Percentiles rank a stretch among this genome's conserved stretches.
These are phyloP conservation scores for Amphipyra berbera DNA, from an alignment of 2,888 invertebrate species.

Conservation along the genomic window DNA sequence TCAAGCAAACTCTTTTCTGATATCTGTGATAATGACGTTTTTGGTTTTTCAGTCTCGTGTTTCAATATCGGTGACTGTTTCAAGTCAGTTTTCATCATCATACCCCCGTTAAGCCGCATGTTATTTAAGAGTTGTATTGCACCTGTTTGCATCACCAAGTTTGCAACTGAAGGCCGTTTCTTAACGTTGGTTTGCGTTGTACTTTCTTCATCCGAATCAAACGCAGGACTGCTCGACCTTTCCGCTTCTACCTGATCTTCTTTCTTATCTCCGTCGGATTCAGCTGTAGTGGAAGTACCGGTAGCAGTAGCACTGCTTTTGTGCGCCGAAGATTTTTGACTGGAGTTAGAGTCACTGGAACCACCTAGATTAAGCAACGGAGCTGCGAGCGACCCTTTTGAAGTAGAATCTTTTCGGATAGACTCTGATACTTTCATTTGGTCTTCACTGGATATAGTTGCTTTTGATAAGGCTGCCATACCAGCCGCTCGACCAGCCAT, in stretches of 20 bases:
- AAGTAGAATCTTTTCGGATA: slow-evolving; percentile 79
- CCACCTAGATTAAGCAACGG: slow-evolving; percentile 81
- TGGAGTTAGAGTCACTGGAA: slow-evolving; percentile 90
- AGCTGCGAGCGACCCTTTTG: slow-evolving; percentile 81
- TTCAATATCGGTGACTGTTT: slow-evolving; percentile 79
- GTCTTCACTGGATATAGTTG: slow-evolving; percentile 92
- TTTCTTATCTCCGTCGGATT: slow-evolving; percentile 85
- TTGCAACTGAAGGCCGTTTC: slow-evolving; percentile 92
- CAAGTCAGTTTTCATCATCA: slow-evolving; percentile 82
- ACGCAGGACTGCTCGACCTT: slow-evolving; percentile 97
- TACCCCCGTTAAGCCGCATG: slow-evolving; percentile 89
- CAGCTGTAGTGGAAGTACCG: slow-evolving; percentile 89
- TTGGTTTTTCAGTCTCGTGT: slow-evolving; percentile 79
- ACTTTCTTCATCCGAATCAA: slow-evolving; percentile 98
- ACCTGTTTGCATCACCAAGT: slow-evolving; percentile 92
- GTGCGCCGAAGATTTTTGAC: slow-evolving; percentile 90
- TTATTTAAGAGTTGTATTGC: slow-evolving; percentile 87
- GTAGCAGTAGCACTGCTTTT: slow-evolving; percentile 90
- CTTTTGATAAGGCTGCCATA: slow-evolving; percentile 95
- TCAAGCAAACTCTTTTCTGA: slow-evolving; percentile 91
- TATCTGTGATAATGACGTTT: slow-evolving; percentile 90
- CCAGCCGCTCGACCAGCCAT: slow-evolving; percentile 97
- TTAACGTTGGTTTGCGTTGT: slow-evolving; percentile 90
- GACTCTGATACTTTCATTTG: slow-evolving; percentile 90
- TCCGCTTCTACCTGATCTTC: slow-evolving; percentile 91